Conservation (phyloP, 2,113 vertebrate genomes). For the Cynocephalus volans region DNA sequence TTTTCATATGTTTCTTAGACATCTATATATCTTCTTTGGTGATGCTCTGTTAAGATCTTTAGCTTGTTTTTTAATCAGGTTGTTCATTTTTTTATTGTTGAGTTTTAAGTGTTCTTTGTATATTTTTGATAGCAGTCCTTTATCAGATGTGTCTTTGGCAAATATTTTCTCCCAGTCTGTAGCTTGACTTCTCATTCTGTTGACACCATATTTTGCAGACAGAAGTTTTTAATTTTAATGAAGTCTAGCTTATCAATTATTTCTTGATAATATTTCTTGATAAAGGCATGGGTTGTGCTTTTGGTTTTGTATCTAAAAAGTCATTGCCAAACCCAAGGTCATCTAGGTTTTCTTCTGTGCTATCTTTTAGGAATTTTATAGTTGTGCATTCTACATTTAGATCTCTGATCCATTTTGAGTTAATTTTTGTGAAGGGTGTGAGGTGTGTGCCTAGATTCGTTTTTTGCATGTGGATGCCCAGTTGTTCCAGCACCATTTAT, state of each 20-base stretch:
- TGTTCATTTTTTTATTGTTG: background rate
- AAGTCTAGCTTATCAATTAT: background rate
- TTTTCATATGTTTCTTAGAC: background rate
- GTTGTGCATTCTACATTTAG: background rate
- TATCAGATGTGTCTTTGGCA: background rate
- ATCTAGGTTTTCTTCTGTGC: background rate
- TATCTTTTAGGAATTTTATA: background rate
- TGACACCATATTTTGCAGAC: background rate
- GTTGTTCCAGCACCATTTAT: background rate
- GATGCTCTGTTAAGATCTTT: background rate
- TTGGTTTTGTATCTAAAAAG: background rate
- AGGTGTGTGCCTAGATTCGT: background rate
- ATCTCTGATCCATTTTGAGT: background rate
- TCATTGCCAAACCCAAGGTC: background rate
- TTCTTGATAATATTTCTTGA: background rate
- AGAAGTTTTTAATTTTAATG: background rate
- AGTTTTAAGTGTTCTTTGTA: background rate
- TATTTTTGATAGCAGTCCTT: background rate
- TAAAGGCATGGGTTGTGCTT: background rate
- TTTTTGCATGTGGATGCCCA: background rate
- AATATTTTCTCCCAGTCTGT: background rate
- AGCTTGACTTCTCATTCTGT: background rate
- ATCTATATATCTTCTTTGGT: background rate
- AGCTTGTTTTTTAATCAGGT: background rate
- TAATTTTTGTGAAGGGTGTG: background rate